Evolutionary conservation across 2,888 invertebrate genomes (phyloP).

Genomic region (Cyclophora albipunctata): DNA sequence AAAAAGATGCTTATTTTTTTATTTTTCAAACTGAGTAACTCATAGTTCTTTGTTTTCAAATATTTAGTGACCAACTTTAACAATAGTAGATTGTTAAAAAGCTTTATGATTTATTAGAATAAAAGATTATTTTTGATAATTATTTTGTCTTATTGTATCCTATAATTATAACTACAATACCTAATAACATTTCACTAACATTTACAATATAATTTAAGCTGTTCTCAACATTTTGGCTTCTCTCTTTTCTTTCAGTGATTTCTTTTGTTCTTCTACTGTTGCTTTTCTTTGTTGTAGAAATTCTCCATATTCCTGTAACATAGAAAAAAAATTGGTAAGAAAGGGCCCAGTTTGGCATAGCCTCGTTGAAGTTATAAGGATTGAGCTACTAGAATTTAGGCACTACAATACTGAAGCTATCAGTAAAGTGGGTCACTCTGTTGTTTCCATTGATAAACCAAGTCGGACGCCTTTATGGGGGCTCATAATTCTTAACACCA

Average conservation of each 20-base stretch:
- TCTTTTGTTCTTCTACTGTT: slow-evolving; percentile 83
- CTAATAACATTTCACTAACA: slow-evolving; percentile 14
- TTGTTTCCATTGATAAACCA: too few relatives aligned
- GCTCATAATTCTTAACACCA: too few relatives aligned
- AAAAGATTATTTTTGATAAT: slow-evolving; percentile 18
- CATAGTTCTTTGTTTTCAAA: not conserved
- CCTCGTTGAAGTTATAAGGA: too few relatives aligned
- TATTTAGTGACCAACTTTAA: slow-evolving; percentile 1
- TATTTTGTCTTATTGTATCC: slow-evolving; percentile 10
- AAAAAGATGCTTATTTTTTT: not conserved
- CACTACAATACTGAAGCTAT: too few relatives aligned
- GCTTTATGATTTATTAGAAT: slow-evolving; percentile 1
- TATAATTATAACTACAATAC: slow-evolving; percentile 20
- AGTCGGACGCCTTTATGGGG: too few relatives aligned
- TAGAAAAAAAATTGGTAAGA: slow-evolving; percentile 1
- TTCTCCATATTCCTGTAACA: slow-evolving; percentile 81
- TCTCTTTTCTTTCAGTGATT: slow-evolving; percentile 85
- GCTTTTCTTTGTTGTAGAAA: slow-evolving; percentile 86
- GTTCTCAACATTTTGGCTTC: slow-evolving; percentile 95
- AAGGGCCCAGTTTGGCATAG: not conserved
- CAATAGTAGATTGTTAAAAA: too few relatives aligned
- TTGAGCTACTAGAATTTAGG: too few relatives aligned
- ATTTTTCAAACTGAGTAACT: not conserved
- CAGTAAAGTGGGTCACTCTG: too few relatives aligned
- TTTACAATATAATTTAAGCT: slow-evolving; percentile 40